A percentile compares a stretch with the other conserved stretches of the same genome.
Conservation (phyloP, 2,888 invertebrate genomes). For the Taenaris catops region DNA sequence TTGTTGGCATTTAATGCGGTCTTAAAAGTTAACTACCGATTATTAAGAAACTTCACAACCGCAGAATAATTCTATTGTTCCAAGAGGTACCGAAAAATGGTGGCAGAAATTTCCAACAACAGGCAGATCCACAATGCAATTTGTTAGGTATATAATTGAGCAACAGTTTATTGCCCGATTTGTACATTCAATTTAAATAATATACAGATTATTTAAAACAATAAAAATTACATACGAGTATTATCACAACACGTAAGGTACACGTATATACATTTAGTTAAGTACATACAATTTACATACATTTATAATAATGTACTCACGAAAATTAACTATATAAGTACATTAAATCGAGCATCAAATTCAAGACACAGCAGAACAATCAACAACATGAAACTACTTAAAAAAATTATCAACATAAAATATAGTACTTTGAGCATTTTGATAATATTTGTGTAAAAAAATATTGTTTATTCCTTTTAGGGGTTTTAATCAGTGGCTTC, state of each 20-base stretch:
- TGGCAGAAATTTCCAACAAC: conserved; percentile 24
- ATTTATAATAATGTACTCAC: conserved; percentile 48
- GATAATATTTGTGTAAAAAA: conserved; percentile 70
- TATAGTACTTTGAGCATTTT: conserved; percentile 73
- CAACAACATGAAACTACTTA: conserved; percentile 66
- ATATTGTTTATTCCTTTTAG: conserved; percentile 49
- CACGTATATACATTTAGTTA: conserved; percentile 41
- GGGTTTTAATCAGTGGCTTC: conserved; percentile 37
- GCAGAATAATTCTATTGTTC: conserved; percentile 33
- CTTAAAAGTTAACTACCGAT: conserved; percentile 6
- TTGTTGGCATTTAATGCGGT: conserved; percentile 20
- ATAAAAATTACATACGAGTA: conserved; percentile 54
- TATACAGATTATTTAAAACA: conserved; percentile 53
- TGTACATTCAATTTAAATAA: conserved; percentile 52
- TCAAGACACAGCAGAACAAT: conserved; percentile 44
- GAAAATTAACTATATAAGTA: conserved; percentile 52
- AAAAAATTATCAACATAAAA: conserved; percentile 72
- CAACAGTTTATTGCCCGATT: conserved; percentile 58
- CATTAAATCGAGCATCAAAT: conserved; percentile 54
- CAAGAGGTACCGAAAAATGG: conserved; percentile 24
- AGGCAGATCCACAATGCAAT: conserved; percentile 26
- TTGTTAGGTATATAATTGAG: conserved; percentile 49
- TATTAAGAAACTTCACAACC: conserved; percentile 67
- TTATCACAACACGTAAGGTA: conserved; percentile 74
- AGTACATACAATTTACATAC: conserved; percentile 31